Evolutionary conservation across 92 coral and sea anemone genomes (phyloP).

Genomic region (Paragorgia papillata): DNA sequence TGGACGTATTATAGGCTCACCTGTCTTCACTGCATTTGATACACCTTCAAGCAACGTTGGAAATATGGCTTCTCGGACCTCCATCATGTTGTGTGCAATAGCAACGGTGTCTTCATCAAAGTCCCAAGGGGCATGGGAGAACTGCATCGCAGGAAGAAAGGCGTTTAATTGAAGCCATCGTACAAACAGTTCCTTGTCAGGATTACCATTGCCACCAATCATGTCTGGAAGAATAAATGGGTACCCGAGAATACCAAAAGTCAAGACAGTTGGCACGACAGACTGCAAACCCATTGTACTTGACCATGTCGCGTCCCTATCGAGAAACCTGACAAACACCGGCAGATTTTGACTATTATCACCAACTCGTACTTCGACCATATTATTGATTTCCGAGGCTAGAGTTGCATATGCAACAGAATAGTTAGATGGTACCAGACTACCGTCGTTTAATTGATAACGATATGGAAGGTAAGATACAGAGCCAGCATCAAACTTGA

Average conservation of each 20-base stretch:
- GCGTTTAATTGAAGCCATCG: constrained; percentile 79
- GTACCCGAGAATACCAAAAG: constrained; percentile 80
- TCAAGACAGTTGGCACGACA: constrained; percentile 75
- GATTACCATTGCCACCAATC: constrained; percentile 74
- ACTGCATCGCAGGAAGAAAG: constrained; percentile 83
- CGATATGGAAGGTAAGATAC: constrained; percentile 68
- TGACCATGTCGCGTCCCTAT: constrained; percentile 71
- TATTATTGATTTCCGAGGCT: constrained; percentile 67
- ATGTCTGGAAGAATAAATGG: constrained; percentile 85
- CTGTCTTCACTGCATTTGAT: constrained; percentile 54
- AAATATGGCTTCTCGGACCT: constrained; percentile 60
- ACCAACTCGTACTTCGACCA: constrained; percentile 78
- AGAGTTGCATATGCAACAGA: constrained; percentile 64
- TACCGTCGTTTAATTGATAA: constrained; percentile 52
- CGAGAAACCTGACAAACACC: constrained; percentile 72
- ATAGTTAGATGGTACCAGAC: constrained; percentile 65
- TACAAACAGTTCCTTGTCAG: constrained; percentile 66
- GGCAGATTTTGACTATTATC: constrained; percentile 67
- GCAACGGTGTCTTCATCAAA: constrained; percentile 72
- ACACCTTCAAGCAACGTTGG: constrained; percentile 56
- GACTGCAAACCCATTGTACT: constrained; percentile 71
- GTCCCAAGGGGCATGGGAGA: constrained; percentile 80
- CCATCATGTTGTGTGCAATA: constrained; percentile 60
- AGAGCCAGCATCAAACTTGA: constrained; percentile 84
- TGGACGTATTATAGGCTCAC: constrained; percentile 74